Percentiles rank a stretch among this genome's conserved stretches.
Evolutionary conservation across 2,113 vertebrate species (phyloP).

Genomic region (Podarcis cretensis): DNA sequence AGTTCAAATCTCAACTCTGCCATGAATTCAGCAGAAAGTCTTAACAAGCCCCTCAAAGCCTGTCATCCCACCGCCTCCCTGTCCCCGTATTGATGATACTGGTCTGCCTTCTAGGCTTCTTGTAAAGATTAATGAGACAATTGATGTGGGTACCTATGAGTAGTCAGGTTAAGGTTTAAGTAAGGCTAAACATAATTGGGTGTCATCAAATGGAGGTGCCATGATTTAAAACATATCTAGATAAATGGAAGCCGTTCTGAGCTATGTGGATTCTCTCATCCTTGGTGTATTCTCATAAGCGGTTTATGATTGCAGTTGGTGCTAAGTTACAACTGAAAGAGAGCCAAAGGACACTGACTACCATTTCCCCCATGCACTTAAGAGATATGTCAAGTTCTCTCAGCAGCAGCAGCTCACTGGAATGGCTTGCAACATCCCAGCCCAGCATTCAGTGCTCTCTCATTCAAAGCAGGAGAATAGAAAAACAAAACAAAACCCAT

Average conservation of each 20-base stretch:
- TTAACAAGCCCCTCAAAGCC: neutral
- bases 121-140: neutral
- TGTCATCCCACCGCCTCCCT: too few relatives aligned
- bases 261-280: neutral
- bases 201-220: neutral
- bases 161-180: too few relatives aligned
- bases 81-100: neutral
- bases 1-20: neutral
- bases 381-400: too few relatives aligned
- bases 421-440: neutral
- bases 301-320: neutral
- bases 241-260: neutral
- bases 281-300: neutral
- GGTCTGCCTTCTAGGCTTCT: neutral
- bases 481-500: neutral
- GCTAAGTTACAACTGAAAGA: neutral
- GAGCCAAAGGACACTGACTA: neutral
- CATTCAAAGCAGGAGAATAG: neutral
- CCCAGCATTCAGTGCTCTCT: neutral
- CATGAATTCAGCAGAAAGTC: neutral
- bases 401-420: neutral
- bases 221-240: neutral
- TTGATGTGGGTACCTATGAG: neutral
- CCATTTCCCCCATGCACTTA: neutral
- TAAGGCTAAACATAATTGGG: neutral